phyloP scores from a whole-genome alignment of 1,140 invertebrate species.

The Nasonia longicornis region DNA sequence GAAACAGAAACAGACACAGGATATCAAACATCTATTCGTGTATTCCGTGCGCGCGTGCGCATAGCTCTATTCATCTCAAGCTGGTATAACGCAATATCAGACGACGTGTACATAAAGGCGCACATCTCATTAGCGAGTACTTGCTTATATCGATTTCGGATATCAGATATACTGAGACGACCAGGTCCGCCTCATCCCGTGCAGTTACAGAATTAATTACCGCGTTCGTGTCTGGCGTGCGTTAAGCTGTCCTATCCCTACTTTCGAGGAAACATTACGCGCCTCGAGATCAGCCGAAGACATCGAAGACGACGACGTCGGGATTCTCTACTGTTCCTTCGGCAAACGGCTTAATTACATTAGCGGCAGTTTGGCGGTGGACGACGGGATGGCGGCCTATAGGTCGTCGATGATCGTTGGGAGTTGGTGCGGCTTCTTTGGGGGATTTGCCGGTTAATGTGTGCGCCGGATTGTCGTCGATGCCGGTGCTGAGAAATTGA shows the following conservation, averaged over 20 bases:
- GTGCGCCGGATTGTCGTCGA: neutral
- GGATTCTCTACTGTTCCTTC: neutral
- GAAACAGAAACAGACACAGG: constrained; percentile 56
- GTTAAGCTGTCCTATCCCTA: neutral
- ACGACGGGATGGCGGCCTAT: neutral
- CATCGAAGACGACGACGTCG: too few relatives aligned
- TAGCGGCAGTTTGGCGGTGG: neutral
- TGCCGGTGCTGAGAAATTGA: neutral
- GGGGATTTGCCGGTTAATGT: neutral
- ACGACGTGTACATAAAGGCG: neutral
- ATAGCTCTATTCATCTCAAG: neutral
- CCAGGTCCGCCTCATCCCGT: neutral
- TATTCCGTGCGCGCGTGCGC: neutral
- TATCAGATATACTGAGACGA: constrained; percentile 31
- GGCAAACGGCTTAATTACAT: constrained; percentile 34
- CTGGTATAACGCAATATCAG: neutral
- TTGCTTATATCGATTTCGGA: constrained; percentile 48
- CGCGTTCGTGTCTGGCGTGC: constrained; percentile 14
- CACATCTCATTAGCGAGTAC: constrained; percentile 26
- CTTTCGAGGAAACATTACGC: constrained; percentile 30
- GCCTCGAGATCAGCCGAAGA: neutral
- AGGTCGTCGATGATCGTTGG: constrained; percentile 4
- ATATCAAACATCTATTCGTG: neutral
- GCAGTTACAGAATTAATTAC: constrained; percentile 41
- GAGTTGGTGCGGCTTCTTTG: neutral